These are phyloP conservation scores for Epirrhoe tristata DNA, from an alignment of 2,888 invertebrate species.

Conservation along the genomic window DNA sequence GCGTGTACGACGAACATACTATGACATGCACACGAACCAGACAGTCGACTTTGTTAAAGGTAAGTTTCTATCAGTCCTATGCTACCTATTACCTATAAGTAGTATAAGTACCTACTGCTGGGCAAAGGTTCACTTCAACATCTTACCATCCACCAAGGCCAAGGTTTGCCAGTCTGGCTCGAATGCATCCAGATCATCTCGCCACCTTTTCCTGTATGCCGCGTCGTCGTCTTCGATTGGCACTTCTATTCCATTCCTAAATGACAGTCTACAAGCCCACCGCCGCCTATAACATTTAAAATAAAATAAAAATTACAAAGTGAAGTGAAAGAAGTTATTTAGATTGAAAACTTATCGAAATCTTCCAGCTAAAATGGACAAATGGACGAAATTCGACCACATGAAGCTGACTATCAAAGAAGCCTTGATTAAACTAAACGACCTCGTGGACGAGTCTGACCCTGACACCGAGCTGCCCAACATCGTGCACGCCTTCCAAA, in stretches of 20 bases:
- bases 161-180: too few species aligned
- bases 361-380: constrained; percentile 86
- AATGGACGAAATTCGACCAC: constrained; percentile 95
- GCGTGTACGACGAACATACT: constrained; percentile 93
- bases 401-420: constrained; percentile 93
- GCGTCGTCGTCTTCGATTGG: too few species aligned
- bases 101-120: too few species aligned
- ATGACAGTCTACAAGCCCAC: too few species aligned
- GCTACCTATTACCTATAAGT: too few species aligned
- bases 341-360: neutral
- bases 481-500: constrained; percentile 98
- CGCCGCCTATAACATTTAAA: too few species aligned
- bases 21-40: constrained; percentile 94
- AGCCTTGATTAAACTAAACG: constrained; percentile 94
- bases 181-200: too few species aligned
- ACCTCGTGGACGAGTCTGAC: constrained; percentile 97
- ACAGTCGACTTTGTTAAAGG: constrained; percentile 93
- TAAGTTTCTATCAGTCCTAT: constrained; percentile 46
- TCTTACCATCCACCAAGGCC: too few species aligned
- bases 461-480: constrained; percentile 97
- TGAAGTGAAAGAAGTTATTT: neutral
- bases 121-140: too few species aligned
- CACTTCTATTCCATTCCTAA: too few species aligned
- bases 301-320: too few species aligned
- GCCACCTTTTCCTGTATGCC: too few species aligned